These are phyloP conservation scores for Tortricodes alternella DNA, from an alignment of 2,888 invertebrate species.

Conservation along the genomic window DNA sequence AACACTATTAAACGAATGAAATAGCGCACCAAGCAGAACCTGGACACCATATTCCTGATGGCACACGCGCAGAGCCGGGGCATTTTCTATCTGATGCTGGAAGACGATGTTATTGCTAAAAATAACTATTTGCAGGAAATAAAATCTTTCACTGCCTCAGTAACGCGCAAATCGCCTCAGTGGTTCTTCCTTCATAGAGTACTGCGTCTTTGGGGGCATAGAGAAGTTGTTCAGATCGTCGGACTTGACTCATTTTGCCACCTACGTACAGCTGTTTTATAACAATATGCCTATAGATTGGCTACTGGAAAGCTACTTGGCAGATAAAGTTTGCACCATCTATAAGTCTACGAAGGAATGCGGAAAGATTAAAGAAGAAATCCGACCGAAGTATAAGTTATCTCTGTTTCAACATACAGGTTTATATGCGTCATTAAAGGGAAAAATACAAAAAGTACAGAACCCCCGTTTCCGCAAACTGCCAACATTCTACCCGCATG, in stretches of 20 bases:
- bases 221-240: constrained; percentile 96
- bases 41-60: constrained; percentile 97
- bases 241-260: constrained; percentile 92
- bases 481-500: constrained; percentile 89
- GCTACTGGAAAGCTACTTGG: constrained; percentile 94
- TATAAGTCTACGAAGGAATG: constrained; percentile 91
- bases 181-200: constrained; percentile 98
- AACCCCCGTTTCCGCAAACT: constrained; percentile 94
- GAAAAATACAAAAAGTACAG: constrained; percentile 98
- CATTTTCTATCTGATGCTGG: constrained; percentile 94
- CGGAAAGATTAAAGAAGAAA: constrained; percentile 86
- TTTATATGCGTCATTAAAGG: constrained; percentile 95
- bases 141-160: constrained; percentile 47
- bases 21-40: constrained; percentile 97
- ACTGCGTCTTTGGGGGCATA: constrained; percentile 96
- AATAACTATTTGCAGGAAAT: constrained; percentile 88
- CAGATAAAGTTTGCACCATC: constrained; percentile 93
- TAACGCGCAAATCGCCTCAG: constrained; percentile 75
- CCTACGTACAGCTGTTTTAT: constrained; percentile 97
- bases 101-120: constrained; percentile 96
- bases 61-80: constrained; percentile 94
- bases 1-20: constrained; percentile 90
- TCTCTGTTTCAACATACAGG: constrained; percentile 98
- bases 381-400: constrained; percentile 93
- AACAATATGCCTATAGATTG: constrained; percentile 98